These are phyloP conservation scores for Aphelenchoides besseyi DNA, from an alignment of 1,140 invertebrate genomes.

Conservation along the genomic window DNA sequence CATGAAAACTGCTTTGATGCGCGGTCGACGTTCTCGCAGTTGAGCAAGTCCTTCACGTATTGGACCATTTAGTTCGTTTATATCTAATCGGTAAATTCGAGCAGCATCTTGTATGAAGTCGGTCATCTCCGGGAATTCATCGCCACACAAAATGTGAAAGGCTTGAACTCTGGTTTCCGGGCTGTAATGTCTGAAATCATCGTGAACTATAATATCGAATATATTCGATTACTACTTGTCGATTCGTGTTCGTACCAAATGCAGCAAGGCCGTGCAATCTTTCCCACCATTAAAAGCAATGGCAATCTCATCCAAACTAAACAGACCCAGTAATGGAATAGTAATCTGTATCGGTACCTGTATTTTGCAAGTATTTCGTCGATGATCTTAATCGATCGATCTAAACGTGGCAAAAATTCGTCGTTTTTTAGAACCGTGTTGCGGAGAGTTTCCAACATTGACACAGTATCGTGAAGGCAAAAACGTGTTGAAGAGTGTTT, in stretches of 20 bases:
- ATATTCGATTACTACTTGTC: slow-evolving; percentile 29
- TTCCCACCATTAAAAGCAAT: slow-evolving; percentile 91
- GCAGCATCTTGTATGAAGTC: slow-evolving; percentile 16
- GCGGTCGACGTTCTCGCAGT: slow-evolving; percentile 31
- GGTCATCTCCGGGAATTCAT: slow-evolving; percentile 26
- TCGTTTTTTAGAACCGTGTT: neutral
- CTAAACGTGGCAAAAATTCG: neutral
- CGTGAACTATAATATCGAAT: neutral
- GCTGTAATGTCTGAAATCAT: slow-evolving; percentile 20
- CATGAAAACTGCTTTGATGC: slow-evolving; percentile 47
- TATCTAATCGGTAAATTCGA: slow-evolving; percentile 31
- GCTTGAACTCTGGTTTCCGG: slow-evolving; percentile 28
- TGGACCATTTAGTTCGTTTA: slow-evolving; percentile 31
- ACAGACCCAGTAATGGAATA: neutral
- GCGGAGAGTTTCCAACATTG: neutral
- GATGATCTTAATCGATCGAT: neutral
- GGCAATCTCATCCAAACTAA: slow-evolving; percentile 68
- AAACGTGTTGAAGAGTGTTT: neutral
- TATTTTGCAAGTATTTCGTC: neutral
- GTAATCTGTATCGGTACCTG: neutral
- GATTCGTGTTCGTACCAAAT: slow-evolving; percentile 37
- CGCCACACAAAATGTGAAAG: slow-evolving; percentile 29
- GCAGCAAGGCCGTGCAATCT: slow-evolving; percentile 71
- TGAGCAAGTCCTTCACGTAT: slow-evolving; percentile 34
- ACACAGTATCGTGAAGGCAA: neutral